Percentiles rank a stretch among this genome's conserved stretches.
Evolutionary conservation across 2,113 vertebrate genomes (phyloP).

Genomic region (Merops nubicus): DNA sequence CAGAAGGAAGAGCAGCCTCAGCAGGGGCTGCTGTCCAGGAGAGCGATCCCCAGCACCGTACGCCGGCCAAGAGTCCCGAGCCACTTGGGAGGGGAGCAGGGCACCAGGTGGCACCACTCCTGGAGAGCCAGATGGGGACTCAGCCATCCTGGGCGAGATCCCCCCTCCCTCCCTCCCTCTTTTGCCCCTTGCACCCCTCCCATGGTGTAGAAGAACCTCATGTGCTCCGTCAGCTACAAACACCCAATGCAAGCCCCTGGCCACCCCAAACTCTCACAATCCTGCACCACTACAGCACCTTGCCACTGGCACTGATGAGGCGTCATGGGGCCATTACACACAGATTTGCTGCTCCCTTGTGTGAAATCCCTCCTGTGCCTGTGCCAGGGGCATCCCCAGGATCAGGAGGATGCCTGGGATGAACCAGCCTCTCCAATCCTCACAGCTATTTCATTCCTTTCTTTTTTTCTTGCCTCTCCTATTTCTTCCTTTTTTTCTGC

Average conservation of each 20-base stretch:
- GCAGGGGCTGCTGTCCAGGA: accelerated
- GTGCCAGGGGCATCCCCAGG: accelerated
- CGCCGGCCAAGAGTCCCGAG: no score
- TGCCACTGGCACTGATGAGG: accelerated
- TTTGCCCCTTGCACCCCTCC: not conserved
- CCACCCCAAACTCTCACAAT: not conserved
- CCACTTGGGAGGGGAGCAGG: accelerated
- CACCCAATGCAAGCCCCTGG: accelerated
- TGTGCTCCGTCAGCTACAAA: not conserved
- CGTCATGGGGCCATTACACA: accelerated
- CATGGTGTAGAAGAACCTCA: accelerated
- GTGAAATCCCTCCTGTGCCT: not conserved
- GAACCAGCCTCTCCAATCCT: not conserved
- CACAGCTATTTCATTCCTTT: not conserved
- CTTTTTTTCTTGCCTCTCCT: not conserved
- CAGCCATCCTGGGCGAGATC: accelerated
- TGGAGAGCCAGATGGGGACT: not conserved
- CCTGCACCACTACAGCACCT: not conserved
- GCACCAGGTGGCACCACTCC: not conserved
- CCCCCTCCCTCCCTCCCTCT: not conserved
- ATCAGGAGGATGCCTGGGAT: not conserved
- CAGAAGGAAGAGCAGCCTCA: not conserved
- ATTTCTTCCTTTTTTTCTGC: not conserved
- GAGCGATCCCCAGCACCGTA: not conserved
- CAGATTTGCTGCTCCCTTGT: not conserved